Percentiles rank a stretch among this genome's conserved stretches.
Evolutionary conservation across 1,140 invertebrate genomes (phyloP).

Genomic region (Adelges cooleyi): DNA sequence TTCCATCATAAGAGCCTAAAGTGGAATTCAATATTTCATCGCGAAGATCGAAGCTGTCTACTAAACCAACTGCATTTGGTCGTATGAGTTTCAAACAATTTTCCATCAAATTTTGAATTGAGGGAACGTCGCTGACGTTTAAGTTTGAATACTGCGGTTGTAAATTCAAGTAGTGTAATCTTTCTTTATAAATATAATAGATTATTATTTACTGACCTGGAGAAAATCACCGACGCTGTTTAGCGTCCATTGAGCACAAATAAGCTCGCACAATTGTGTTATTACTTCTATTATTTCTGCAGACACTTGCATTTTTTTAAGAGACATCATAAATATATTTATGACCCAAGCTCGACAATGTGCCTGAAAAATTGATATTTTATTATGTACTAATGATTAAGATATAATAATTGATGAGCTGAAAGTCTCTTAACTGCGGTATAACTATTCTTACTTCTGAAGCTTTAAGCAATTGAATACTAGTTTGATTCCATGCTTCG

Average conservation of each 20-base stretch:
- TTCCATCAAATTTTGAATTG: slow-evolving; percentile 56
- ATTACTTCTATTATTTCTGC: slow-evolving; percentile 51
- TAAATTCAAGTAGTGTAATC: too few species aligned
- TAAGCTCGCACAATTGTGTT: slow-evolving; percentile 59
- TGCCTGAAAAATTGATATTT: too few species aligned
- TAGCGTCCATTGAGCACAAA: slow-evolving; percentile 61
- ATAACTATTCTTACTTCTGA: slow-evolving; percentile 47
- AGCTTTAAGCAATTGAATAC: slow-evolving; percentile 61
- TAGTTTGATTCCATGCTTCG: slow-evolving; percentile 74
- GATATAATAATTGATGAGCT: too few species aligned
- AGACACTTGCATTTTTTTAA: slow-evolving; percentile 43
- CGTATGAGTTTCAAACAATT: slow-evolving; percentile 56
- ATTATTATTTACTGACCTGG: too few species aligned
- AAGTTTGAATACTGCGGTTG: slow-evolving; percentile 54
- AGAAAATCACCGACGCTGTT: slow-evolving; percentile 64
- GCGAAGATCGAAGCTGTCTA: slow-evolving; percentile 79
- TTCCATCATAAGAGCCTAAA: slow-evolving; percentile 77
- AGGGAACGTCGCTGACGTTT: slow-evolving; percentile 48
- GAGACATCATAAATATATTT: slow-evolving; percentile 48
- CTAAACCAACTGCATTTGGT: slow-evolving; percentile 75
- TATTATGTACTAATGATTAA: too few species aligned
- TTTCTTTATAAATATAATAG: too few species aligned
- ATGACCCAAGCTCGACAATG: slow-evolving; percentile 67
- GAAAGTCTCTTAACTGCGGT: background rate
- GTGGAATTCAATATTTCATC: slow-evolving; percentile 72